Base-by-base conservation (phyloP, 2,113 vertebrate species). In the Sus scrofa region DNA sequence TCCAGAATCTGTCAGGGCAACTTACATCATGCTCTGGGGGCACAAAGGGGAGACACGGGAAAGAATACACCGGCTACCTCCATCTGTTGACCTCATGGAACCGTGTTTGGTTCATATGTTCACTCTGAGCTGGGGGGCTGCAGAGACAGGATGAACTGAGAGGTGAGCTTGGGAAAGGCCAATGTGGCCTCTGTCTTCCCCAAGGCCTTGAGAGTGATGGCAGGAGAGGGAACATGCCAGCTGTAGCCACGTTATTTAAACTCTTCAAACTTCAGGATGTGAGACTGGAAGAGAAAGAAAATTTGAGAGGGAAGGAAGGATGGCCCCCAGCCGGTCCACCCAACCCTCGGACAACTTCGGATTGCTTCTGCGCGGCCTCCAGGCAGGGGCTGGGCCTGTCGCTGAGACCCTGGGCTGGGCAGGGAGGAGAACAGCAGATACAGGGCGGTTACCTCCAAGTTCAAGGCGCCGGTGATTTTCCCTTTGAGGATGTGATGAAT, bases 201-300 rank as follows among this genome's bases (percentile, higher is more conserved):
- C 18, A 34, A 30, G 37, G 24, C 52, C 67, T 75, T 78, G 30
- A 19, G 52, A 32, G 63, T 6, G 6, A 58, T 77, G 65, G 18
- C 20, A 6, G 27, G 70, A 83, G n/a, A 68, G 2, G 24, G 27
- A 24, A 20, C n/a, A 8, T 4, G 44, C 37, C 24, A 54, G 10
- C 2, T 3, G 30, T 0, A 13, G 16, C 56, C 74, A 30, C 0
- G 0, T 65, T 12, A 91, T 24, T 86, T 32, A 44, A 74, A 74
- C 81, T 84, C 79, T 67, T 92, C 56, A 37, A 83, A 93, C 60
- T 24, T 89, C 26, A 90, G 81, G 88, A 96, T 83, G 39, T 94
- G 88, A 0, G 5, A 54, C 96, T 95, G 34, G 26, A 93, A 92
- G 83, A 79, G 68, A 68, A 79, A 63, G 63, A 52, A 63, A 52